Evolutionary conservation across 2,888 invertebrate species (phyloP).

Genomic region (Hirtodrosophila duncani): DNA sequence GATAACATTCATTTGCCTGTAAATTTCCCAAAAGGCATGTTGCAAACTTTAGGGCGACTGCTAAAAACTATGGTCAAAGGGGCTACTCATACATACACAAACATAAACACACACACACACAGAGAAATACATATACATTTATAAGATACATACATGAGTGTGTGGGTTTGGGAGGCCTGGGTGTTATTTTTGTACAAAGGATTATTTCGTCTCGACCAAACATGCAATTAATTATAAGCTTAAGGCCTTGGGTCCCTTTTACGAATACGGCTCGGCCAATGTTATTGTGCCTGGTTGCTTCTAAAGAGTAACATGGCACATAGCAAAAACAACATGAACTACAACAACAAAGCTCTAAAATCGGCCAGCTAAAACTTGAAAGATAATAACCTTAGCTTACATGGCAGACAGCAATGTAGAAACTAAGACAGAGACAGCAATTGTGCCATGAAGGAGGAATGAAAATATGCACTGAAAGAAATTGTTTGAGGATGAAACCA

Average conservation of each 20-base stretch:
- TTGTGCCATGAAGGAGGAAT: no score
- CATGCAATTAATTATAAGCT: constrained; percentile 79
- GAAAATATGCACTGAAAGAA: no score
- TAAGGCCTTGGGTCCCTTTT: constrained; percentile 75
- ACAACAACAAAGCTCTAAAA: constrained; percentile 35
- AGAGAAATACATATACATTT: constrained; percentile 12
- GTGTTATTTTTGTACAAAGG: constrained; percentile 73
- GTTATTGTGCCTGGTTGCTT: constrained; percentile 54
- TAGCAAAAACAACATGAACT: constrained; percentile 38
- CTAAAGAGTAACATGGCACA: constrained; percentile 48
- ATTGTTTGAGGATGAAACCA: no score
- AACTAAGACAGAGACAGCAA: constrained; percentile 30
- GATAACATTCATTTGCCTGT: constrained; percentile 71
- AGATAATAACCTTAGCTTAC: constrained; percentile 74
- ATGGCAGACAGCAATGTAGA: constrained; percentile 33
- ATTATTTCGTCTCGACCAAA: constrained; percentile 78
- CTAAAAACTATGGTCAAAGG: constrained; percentile 62
- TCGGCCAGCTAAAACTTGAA: constrained; percentile 61
- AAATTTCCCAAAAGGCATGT: constrained; percentile 70
- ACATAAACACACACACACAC: constrained; percentile 23
- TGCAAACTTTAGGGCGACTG: constrained; percentile 51
- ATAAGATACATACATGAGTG: constrained; percentile 37
- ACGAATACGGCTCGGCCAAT: constrained; percentile 63
- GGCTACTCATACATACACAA: constrained; percentile 18
- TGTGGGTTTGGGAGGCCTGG: constrained; percentile 25